phyloP scores from a whole-genome alignment of 1,140 invertebrate species.

The Hydropsyche tenuis region DNA sequence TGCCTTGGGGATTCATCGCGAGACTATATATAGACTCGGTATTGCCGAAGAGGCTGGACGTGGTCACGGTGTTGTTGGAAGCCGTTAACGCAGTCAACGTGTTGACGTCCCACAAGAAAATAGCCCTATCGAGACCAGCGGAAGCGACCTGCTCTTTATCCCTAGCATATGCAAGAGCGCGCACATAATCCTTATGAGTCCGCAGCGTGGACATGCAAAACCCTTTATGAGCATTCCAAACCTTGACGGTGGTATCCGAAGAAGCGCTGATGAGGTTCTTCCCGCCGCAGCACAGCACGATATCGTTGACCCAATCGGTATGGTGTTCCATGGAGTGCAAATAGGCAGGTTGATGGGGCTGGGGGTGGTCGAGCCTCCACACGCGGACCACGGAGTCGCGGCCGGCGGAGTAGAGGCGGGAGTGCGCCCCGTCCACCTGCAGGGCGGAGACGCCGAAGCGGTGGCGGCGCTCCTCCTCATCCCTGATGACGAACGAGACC shows the following conservation, averaged over 20 bases:
- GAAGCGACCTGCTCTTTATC: constrained; percentile 95
- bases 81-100: constrained; percentile 96
- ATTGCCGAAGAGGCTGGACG: constrained; percentile 94
- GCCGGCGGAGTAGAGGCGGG: constrained; percentile 95
- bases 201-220: constrained; percentile 97
- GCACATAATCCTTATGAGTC: constrained; percentile 99
- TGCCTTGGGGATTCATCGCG: constrained; percentile 97
- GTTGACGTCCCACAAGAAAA: constrained; percentile 99
- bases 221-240: constrained; percentile 99
- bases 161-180: constrained; percentile 97
- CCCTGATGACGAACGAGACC: constrained; percentile 98
- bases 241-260: constrained; percentile 98
- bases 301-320: constrained; percentile 99
- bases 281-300: constrained; percentile 95
- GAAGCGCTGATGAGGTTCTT: constrained; percentile 98
- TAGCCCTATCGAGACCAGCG: constrained; percentile 94
- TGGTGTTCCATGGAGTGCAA: constrained; percentile 97
- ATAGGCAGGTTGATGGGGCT: constrained; percentile 68
- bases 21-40: constrained; percentile 99
- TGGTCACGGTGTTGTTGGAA: constrained; percentile 98
- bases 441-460: constrained; percentile 95
- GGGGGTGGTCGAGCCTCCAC: constrained; percentile 76
- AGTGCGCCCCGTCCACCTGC: constrained; percentile 87
- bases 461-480: constrained; percentile 93
- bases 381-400: constrained; percentile 97